Base-by-base conservation (phyloP, 1,140 invertebrate species). In the Pogonognathellus flavescens region DNA sequence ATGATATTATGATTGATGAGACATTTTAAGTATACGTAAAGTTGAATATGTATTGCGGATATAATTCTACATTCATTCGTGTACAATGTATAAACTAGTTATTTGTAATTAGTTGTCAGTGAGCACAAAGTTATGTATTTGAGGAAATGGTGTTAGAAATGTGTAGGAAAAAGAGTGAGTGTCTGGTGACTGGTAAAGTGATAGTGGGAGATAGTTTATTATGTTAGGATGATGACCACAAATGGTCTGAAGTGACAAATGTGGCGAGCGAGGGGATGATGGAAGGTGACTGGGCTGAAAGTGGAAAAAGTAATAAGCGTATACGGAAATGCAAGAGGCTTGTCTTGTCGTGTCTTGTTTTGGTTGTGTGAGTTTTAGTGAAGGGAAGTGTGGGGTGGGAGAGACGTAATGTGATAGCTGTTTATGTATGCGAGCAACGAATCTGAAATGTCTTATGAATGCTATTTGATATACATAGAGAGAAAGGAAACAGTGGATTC, bases 391-490 rank as follows among this genome's bases (percentile, higher is more conserved):
- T 83, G 57, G 55, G 82, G 59, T 83, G 82, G 59, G 49, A 62
- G 62, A 83, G 82, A 57, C 66, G 57, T 83, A 86, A 85, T 85
- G 82, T 76, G 85, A 83, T 82, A 80, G 62, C 85, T 88, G 81
- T 80, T 88, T 88, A 81, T 83, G 85, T 85, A 88, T 86, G 83
- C 85, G 85, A 84, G 41, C 20, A 84, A 49, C 80, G 83, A 83
- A 83, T 83, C 82, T 76, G 41, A 76, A 76, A 76, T 76, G 82
- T 84, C 83, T 85, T 86, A 85, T 82, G 87, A 88, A 88, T 86
- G 84, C 81, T 84, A 83, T 86, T 86, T 88, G 83, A 86, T 86
- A 83, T 84, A 84, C 70, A 85, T 83, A 81, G 84, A 85, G 76
- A 81, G 84, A 52, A 80, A 82, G 84, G 84, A 85, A 87, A 85